Conservation (phyloP, 2,888 invertebrate species). For the Standfussiana lucernea region DNA sequence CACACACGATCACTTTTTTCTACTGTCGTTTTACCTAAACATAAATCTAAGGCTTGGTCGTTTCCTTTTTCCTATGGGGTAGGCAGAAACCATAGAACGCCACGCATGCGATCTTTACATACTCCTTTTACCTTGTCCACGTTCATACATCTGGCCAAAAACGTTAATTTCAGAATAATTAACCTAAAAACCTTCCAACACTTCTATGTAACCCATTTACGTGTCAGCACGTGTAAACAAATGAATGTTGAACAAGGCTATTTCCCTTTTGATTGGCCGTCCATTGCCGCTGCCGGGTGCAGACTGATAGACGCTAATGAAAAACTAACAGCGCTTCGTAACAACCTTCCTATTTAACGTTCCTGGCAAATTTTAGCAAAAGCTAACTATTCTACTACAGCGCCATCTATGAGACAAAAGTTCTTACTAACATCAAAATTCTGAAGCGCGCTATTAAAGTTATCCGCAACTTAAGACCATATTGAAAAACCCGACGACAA, state of each 20-base stretch:
- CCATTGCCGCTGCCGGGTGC: conserved; percentile 9
- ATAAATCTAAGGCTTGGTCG: background rate
- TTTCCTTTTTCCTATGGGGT: too few relatives aligned
- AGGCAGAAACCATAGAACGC: too few relatives aligned
- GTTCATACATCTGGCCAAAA: too few relatives aligned
- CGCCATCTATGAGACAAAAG: background rate
- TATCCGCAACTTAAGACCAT: background rate
- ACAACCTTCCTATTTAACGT: background rate
- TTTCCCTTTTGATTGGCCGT: conserved; percentile 43
- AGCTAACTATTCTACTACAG: background rate
- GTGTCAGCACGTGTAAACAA: conserved; percentile 16
- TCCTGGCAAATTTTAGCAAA: background rate
- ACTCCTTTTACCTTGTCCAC: too few relatives aligned
- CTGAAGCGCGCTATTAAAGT: background rate
- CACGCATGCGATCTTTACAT: too few relatives aligned
- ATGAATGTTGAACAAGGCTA: conserved; percentile 28
- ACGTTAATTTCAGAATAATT: background rate
- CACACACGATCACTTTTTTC: background rate
- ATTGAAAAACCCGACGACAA: background rate
- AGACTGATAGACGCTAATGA: conserved; percentile 41
- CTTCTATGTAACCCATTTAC: conserved; percentile 5
- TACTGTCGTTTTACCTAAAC: too few relatives aligned
- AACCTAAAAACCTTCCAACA: background rate
- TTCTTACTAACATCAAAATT: background rate
- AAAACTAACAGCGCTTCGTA: conserved; percentile 35